A percentile compares a stretch with the other conserved stretches of the same genome.
These are phyloP conservation scores for Tipula lateralis DNA, from an alignment of 2,888 invertebrate genomes.

Conservation along the genomic window DNA sequence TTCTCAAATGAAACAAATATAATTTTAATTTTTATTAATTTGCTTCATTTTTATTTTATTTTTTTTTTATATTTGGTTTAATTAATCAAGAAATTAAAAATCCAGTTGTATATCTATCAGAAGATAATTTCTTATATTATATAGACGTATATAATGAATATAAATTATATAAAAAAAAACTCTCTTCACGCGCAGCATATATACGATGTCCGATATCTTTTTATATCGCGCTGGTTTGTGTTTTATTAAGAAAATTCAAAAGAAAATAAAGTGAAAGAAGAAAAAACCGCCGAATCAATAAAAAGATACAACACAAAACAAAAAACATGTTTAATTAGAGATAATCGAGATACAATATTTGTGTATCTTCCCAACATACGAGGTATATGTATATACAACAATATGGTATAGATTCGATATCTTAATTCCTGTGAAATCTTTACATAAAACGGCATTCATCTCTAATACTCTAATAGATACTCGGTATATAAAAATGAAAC, in stretches of 20 bases:
- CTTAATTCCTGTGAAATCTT: background rate
- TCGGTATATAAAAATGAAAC: background rate
- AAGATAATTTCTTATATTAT: background rate
- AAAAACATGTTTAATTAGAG: slow-evolving; percentile 7
- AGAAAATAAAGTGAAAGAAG: background rate
- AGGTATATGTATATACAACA: background rate
- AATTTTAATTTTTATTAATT: background rate
- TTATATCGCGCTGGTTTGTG: background rate
- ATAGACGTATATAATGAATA: background rate
- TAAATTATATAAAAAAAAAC: background rate
- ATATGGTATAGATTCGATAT: background rate
- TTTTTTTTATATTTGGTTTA: background rate
- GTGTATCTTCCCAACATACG: background rate
- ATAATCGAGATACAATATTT: background rate
- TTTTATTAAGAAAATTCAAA: slow-evolving; percentile 2
- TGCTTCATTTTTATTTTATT: background rate
- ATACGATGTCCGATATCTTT: background rate
- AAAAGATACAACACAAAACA: background rate
- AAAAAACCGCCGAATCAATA: background rate
- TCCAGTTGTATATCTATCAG: background rate
- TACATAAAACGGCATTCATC: background rate
- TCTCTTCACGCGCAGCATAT: background rate
- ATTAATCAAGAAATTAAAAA: background rate
- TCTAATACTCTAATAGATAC: background rate
- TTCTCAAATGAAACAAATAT: background rate